These are phyloP conservation scores for Nemotelus nigrinus DNA, from an alignment of 2,888 invertebrate species.

Conservation along the genomic window DNA sequence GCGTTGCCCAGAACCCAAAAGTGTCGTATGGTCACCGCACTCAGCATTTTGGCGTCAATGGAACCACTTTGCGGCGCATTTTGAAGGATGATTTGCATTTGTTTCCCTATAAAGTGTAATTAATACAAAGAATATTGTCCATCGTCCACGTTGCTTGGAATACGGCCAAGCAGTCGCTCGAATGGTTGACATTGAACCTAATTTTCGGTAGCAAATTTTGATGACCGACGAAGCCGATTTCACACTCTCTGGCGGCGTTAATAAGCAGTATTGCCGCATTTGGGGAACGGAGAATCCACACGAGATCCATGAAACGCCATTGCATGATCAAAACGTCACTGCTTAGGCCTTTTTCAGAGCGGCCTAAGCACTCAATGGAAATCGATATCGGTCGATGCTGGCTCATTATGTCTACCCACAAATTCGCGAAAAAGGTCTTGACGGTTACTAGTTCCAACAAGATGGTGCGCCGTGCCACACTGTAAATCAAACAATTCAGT, in stretches of 20 bases:
- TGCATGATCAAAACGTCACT: not conserved
- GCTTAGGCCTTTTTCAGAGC: not conserved
- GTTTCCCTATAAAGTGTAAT: constrained; percentile 44
- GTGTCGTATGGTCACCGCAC: constrained; percentile 39
- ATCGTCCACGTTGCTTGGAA: constrained; percentile 26
- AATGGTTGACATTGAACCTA: constrained; percentile 43
- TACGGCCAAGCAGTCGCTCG: constrained; percentile 22
- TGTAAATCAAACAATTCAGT: constrained; percentile 12
- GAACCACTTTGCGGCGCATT: constrained; percentile 46
- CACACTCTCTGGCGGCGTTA: constrained; percentile 44
- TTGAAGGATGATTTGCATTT: constrained; percentile 45
- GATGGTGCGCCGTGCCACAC: too few relatives aligned
- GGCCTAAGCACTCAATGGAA: too few relatives aligned
- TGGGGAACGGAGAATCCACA: constrained; percentile 5
- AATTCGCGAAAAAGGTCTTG: not conserved
- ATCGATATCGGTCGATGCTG: too few relatives aligned
- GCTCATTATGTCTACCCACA: not conserved
- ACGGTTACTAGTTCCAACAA: too few relatives aligned
- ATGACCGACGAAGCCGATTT: constrained; percentile 46
- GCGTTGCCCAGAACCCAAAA: constrained; percentile 44
- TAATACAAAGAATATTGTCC: constrained; percentile 28
- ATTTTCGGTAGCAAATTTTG: constrained; percentile 45
- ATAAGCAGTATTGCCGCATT: constrained; percentile 38
- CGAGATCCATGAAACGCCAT: constrained; percentile 17
- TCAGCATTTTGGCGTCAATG: constrained; percentile 42